phyloP scores from a whole-genome alignment of 1,140 invertebrate species.

The Caerostris extrusa region DNA sequence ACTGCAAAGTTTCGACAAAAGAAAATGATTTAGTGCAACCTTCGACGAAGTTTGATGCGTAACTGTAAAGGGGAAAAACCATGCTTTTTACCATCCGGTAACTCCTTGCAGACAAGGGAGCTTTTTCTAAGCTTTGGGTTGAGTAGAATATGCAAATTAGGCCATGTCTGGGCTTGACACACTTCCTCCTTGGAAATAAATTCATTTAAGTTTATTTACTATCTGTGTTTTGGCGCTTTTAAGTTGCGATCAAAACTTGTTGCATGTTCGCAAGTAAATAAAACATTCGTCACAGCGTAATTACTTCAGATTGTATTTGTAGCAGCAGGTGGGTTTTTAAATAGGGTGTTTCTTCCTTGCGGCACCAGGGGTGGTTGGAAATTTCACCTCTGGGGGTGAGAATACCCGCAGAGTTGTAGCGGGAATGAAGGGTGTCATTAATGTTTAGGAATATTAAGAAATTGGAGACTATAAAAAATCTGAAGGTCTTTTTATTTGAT shows the following conservation, averaged over 20 bases:
- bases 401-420: neutral
- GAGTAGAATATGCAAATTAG: slow-evolving; percentile 63
- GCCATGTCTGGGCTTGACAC: slow-evolving; percentile 59
- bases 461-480: neutral
- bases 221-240: slow-evolving; percentile 49
- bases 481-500: slow-evolving; percentile 7
- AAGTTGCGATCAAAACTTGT: slow-evolving; percentile 33
- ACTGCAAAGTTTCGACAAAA: slow-evolving; percentile 17
- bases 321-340: slow-evolving; percentile 42
- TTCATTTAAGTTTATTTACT: slow-evolving; percentile 43
- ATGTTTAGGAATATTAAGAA: neutral
- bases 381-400: slow-evolving; percentile 17
- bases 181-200: slow-evolving; percentile 57
- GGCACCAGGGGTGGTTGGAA: neutral
- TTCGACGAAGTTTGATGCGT: neutral
- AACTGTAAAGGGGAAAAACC: neutral
- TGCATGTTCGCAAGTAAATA: slow-evolving; percentile 50
- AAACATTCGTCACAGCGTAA: slow-evolving; percentile 62
- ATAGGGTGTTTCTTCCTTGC: slow-evolving; percentile 43
- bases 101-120: slow-evolving; percentile 22
- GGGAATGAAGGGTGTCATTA: slow-evolving; percentile 17
- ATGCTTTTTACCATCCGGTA: slow-evolving; percentile 35
- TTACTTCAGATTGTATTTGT: slow-evolving; percentile 54
- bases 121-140: slow-evolving; percentile 26
- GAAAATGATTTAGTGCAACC: slow-evolving; percentile 46